These are phyloP conservation scores for Heliconius hermathena DNA, from an alignment of 1,140 invertebrate genomes.

Conservation along the genomic window DNA sequence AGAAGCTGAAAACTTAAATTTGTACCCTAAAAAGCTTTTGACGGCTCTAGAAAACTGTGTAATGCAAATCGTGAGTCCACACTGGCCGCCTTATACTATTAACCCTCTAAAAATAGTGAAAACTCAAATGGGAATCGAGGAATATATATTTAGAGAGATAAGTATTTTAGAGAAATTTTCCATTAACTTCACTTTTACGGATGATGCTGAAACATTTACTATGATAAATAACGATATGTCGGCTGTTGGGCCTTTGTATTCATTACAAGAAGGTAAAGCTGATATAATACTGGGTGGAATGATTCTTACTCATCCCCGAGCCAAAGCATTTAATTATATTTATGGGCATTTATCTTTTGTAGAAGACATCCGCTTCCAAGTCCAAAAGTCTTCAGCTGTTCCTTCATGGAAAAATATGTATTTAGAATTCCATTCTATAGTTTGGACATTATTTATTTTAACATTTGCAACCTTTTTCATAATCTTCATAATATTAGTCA, in stretches of 20 bases:
- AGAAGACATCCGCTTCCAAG: slow-evolving; percentile 53
- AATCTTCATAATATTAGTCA: slow-evolving; percentile 43
- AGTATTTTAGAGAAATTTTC: slow-evolving; percentile 54
- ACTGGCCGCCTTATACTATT: slow-evolving; percentile 57
- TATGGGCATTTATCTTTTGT: slow-evolving; percentile 45
- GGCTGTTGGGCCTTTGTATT: slow-evolving; percentile 44
- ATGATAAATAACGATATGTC: slow-evolving; percentile 44
- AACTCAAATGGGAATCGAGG: slow-evolving; percentile 48
- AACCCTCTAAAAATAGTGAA: slow-evolving; percentile 25
- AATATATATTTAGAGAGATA: slow-evolving; percentile 50
- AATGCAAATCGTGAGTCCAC: slow-evolving; percentile 42
- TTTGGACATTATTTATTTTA: slow-evolving; percentile 55
- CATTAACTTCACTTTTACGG: slow-evolving; percentile 44
- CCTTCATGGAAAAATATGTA: slow-evolving; percentile 51
- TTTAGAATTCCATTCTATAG: slow-evolving; percentile 51
- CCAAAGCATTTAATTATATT: slow-evolving; percentile 49
- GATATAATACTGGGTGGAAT: slow-evolving; percentile 58
- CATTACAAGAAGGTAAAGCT: slow-evolving; percentile 46
- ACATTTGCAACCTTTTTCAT: slow-evolving; percentile 45
- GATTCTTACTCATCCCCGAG: slow-evolving; percentile 47
- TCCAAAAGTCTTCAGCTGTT: slow-evolving; percentile 49
- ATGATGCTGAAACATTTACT: slow-evolving; percentile 49
- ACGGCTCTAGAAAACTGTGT: slow-evolving; percentile 49
- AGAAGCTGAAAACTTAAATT: slow-evolving; percentile 20
- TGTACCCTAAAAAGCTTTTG: slow-evolving; percentile 47